Evolutionary conservation across 2,888 invertebrate species (phyloP), one percentile per base, ranked within the genome.

Genomic region (Phengaris alcon): DNA sequence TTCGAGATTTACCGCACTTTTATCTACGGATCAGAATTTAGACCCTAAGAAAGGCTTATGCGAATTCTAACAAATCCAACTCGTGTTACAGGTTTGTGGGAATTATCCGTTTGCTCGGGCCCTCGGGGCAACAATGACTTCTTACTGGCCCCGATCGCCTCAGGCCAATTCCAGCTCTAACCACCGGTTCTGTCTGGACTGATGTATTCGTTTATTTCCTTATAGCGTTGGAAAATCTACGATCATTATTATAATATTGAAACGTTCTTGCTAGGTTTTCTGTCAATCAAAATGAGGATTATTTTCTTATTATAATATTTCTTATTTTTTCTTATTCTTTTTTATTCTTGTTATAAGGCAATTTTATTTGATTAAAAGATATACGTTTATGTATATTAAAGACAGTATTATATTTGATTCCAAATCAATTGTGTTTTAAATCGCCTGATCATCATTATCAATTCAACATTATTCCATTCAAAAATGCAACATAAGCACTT

Each of bases 91-190:
- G 82, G 77, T 83, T 85, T 86, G 90, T 92, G 92, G 90, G 92
- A 93, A 91, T 85, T 82, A 81, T 81, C 81, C 81, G 75, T 48
- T 22, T 44, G 57, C 82, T 81, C 80, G 83, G 81, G 81, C 80
- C 84, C 87, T 82, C 86, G 87, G 85, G 90, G 88, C 89, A 87
- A 88, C 86, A 82, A 82, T 82, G 89, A 89, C 86, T 89, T 89
- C 88, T 79, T 86, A 82, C 85, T 84, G 87, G 84, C 84, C 80
- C 35, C 81, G 82, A 85, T 80, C 83, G 90, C 91, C 89, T 75
- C 82, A 78, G 88, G 92, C 88, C 81, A 83, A 84, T 85, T 85
- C 86, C 83, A 82, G 80, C 80, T 85, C 81, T 85, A 88, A 91
- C 89, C 86, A 89, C 83, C 81, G 86, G 84, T 84, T 84, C 84